phyloP scores from a whole-genome alignment of 53 echinoderm and acorn worm genomes.

The Henricia sp. region DNA sequence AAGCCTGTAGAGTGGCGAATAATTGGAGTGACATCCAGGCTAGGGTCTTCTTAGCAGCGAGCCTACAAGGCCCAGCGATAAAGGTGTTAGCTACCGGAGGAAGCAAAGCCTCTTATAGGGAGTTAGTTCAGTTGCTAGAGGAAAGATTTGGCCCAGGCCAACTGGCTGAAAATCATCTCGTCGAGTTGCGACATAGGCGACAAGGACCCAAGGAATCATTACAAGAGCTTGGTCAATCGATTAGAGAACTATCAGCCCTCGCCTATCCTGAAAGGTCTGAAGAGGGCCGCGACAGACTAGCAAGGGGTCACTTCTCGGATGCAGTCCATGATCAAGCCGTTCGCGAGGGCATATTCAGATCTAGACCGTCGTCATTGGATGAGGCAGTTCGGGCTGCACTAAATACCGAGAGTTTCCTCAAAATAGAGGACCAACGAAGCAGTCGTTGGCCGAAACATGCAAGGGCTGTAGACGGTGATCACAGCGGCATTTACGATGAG shows the following conservation, averaged over 20 bases:
- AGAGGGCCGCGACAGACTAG: conserved; percentile 14
- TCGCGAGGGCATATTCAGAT: conserved; percentile 22
- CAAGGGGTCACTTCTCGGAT: conserved; percentile 28
- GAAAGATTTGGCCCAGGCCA: conserved; percentile 21
- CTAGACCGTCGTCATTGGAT: conserved; percentile 21
- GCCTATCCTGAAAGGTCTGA: conserved; percentile 24
- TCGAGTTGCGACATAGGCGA: conserved; percentile 23
- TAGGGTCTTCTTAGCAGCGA: conserved; percentile 19
- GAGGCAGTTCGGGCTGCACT: conserved; percentile 20
- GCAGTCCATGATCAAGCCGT: conserved; percentile 5
- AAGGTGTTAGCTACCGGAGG: conserved; percentile 1
- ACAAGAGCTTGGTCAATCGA: conserved; percentile 34
- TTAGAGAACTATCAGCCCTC: conserved; percentile 7
- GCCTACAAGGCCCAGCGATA: background rate
- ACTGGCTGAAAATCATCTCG: conserved; percentile 14
- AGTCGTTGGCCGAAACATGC: background rate
- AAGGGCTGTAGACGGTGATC: background rate
- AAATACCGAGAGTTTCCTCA: conserved; percentile 19
- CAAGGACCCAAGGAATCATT: conserved; percentile 9
- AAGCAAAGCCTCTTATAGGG: background rate
- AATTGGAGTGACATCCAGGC: conserved; percentile 17
- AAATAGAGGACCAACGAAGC: conserved; percentile 30
- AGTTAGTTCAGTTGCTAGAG: background rate
- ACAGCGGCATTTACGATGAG: background rate
- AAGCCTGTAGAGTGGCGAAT: background rate